Evolutionary conservation across 23 tunicate species (phyloP).

Genomic region (Ciona savignyi): DNA sequence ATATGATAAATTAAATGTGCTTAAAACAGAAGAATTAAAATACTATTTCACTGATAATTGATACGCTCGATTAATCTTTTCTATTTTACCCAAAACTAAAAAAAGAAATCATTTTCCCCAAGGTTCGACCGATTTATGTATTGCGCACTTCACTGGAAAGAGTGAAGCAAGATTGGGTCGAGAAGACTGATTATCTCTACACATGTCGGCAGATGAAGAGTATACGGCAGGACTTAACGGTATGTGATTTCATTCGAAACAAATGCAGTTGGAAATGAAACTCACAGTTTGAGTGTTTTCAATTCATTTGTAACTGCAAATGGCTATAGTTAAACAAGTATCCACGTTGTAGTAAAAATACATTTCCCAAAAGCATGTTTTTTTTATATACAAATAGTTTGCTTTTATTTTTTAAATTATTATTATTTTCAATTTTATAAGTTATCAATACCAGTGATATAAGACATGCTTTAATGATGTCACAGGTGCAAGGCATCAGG

Average conservation of each 20-base stretch:
- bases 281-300: too few relatives aligned
- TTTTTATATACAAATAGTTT: too few relatives aligned
- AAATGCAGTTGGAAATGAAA: not conserved
- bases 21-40: too few relatives aligned
- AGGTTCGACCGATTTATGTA: constrained; percentile 70
- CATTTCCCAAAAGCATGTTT: too few relatives aligned
- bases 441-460: not conserved
- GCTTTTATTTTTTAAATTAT: too few relatives aligned
- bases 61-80: too few relatives aligned
- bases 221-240: constrained; percentile 94
- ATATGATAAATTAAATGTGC: too few relatives aligned
- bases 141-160: constrained; percentile 48
- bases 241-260: constrained; percentile 4
- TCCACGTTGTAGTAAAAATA: too few relatives aligned
- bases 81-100: too few relatives aligned
- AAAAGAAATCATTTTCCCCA: not conserved
- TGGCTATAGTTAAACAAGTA: too few relatives aligned
- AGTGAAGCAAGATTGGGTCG: constrained; percentile 81
- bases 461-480: not conserved
- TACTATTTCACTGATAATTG: too few relatives aligned
- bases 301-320: too few relatives aligned
- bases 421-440: not conserved
- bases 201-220: constrained; percentile 97
- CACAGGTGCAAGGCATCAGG: constrained; percentile 85
- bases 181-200: constrained; percentile 80